These are phyloP conservation scores for Lepidocyrtinus sp. DNA, from an alignment of 2,888 invertebrate species.

Conservation along the genomic window DNA sequence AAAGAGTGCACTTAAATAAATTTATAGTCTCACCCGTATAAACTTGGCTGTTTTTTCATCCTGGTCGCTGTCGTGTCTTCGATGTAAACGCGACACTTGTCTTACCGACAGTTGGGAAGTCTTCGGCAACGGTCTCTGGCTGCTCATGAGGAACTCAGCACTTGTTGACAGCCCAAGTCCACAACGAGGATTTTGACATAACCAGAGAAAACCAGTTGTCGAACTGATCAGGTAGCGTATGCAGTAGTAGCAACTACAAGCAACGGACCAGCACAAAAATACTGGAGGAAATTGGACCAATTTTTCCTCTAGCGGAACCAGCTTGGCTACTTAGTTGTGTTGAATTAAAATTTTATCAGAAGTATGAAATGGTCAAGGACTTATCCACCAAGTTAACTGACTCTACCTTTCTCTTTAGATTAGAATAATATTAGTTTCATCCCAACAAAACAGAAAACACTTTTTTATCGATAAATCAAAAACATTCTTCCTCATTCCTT, in stretches of 20 bases:
- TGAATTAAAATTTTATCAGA: no score
- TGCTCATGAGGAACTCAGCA: conserved; percentile 49
- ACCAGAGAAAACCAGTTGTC: conserved; percentile 39
- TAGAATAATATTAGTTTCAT: no score
- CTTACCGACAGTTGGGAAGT: conserved; percentile 47
- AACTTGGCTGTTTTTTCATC: conserved; percentile 69
- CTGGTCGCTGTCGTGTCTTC: conserved; percentile 68
- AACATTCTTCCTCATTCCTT: no score
- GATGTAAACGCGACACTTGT: conserved; percentile 66
- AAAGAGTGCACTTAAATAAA: no score
- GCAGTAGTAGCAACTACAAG: conserved; percentile 44
- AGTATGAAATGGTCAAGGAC: no score
- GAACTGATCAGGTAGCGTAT: conserved; percentile 44
- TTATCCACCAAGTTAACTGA: no score
- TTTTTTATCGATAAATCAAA: no score
- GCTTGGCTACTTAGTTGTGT: conserved; percentile 28
- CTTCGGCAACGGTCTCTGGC: conserved; percentile 61
- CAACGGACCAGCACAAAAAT: conserved; percentile 47
- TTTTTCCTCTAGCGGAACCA: conserved; percentile 44
- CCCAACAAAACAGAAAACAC: no score
- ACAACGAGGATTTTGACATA: conserved; percentile 38
- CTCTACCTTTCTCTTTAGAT: no score
- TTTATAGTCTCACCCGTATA: conserved; percentile 69
- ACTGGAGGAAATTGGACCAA: conserved; percentile 42
- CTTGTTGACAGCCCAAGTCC: conserved; percentile 46